These are phyloP conservation scores for Betta splendens DNA, from an alignment of 2,797 vertebrate species.

Conservation along the genomic window DNA sequence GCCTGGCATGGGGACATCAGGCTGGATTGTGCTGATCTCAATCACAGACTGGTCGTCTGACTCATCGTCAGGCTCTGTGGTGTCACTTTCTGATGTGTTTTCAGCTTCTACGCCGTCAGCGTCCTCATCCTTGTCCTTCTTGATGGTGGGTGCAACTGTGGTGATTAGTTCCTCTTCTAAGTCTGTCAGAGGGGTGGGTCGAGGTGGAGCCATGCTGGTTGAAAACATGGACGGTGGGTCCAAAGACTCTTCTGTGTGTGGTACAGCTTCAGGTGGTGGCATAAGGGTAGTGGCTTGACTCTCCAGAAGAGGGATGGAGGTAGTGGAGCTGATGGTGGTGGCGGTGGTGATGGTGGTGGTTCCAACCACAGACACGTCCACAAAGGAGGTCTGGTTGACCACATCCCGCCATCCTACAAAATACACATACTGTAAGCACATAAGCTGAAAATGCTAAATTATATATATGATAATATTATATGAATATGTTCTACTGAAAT, in stretches of 20 bases:
- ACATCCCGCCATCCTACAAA: slow-evolving; percentile 63
- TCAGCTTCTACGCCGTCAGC: slow-evolving; percentile 18
- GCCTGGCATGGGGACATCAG: slow-evolving; percentile 72
- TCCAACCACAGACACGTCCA: slow-evolving; percentile 71
- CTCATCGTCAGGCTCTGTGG: slow-evolving; percentile 56
- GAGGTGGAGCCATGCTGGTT: slow-evolving; percentile 80
- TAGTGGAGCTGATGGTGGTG: slow-evolving; percentile 36
- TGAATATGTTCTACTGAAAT: too few relatives aligned
- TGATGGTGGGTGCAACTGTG: slow-evolving; percentile 55
- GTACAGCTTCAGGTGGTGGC: slow-evolving; percentile 30
- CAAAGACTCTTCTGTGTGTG: slow-evolving; percentile 35
- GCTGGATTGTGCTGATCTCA: slow-evolving; percentile 71
- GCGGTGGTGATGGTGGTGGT: slow-evolving; percentile 31
- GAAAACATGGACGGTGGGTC: slow-evolving; percentile 81
- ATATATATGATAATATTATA: too few relatives aligned
- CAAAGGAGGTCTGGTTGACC: slow-evolving; percentile 73
- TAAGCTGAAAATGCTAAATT: not conserved
- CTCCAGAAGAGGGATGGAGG: slow-evolving; percentile 48
- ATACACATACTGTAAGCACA: slow-evolving; percentile 40
- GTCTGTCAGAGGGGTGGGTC: slow-evolving; percentile 40
- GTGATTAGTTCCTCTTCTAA: slow-evolving; percentile 66
- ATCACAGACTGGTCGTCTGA: slow-evolving; percentile 62
- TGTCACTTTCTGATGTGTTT: slow-evolving; percentile 14
- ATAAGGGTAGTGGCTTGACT: slow-evolving; percentile 36
- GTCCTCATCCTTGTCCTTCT: slow-evolving; percentile 53